phyloP scores from a whole-genome alignment of 1,140 invertebrate genomes.

The Neodiprion lecontei region DNA sequence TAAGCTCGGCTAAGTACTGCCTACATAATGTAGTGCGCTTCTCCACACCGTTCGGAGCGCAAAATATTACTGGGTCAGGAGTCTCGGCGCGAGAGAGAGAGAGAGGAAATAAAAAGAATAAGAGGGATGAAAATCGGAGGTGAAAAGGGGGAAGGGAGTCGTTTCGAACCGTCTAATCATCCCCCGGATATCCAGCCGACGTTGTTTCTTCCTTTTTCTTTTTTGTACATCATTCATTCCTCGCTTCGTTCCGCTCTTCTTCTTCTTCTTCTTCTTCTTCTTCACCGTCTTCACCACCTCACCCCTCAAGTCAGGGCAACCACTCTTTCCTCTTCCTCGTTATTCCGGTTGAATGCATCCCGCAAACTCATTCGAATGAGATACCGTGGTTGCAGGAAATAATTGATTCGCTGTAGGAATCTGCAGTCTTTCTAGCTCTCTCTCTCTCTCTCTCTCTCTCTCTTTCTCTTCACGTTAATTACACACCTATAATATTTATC shows the following conservation, averaged over 20 bases:
- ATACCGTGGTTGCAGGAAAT: too few species aligned
- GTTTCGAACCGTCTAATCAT: not conserved
- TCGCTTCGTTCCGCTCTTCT: not conserved
- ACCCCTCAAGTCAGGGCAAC: not conserved
- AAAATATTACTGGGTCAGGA: conserved; percentile 50
- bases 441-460: not conserved
- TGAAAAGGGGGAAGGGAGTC: not conserved
- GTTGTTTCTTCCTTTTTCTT: not conserved
- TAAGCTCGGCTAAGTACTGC: conserved; percentile 34
- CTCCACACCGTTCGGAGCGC: conserved; percentile 25
- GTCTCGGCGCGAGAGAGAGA: conserved; percentile 13
- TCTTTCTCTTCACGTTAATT: not conserved
- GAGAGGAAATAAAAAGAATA: not conserved
- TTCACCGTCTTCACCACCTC: not conserved
- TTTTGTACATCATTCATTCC: not conserved
- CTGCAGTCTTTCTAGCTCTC: not conserved
- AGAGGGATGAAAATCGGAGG: not conserved
- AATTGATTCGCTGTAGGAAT: too few species aligned
- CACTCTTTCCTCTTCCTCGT: not conserved
- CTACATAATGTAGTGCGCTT: conserved; percentile 25
- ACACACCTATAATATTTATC: too few species aligned
- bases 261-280: not conserved
- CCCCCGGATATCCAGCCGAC: not conserved
- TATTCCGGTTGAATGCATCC: not conserved
- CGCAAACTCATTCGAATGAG: not conserved